phyloP scores from a whole-genome alignment of 2,113 vertebrate genomes.

The Accipiter virgatus region DNA sequence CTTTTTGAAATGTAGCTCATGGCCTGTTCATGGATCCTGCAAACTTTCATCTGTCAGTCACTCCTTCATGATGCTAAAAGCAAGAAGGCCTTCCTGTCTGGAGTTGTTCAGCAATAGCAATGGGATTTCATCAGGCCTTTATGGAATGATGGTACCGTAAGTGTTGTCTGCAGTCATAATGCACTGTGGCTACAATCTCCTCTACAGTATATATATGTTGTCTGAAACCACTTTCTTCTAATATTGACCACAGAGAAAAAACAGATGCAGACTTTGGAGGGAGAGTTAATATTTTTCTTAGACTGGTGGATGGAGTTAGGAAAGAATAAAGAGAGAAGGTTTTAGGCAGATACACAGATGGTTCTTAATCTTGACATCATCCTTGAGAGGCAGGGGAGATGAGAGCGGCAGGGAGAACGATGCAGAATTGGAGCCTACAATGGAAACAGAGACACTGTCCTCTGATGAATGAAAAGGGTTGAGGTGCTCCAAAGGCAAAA shows the following conservation, averaged over 20 bases:
- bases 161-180: not conserved
- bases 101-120: not conserved
- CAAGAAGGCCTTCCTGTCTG: not conserved
- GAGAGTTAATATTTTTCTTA: not conserved
- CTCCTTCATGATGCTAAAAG: not conserved
- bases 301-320: not conserved
- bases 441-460: not conserved
- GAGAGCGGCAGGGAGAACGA: not conserved
- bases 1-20: not conserved
- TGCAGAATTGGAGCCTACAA: not conserved
- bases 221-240: not conserved
- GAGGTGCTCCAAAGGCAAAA: not conserved
- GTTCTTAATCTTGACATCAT: not conserved
- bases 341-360: not conserved
- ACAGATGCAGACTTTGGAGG: not conserved
- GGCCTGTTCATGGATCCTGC: not conserved
- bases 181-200: not conserved
- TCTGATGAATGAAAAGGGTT: not conserved
- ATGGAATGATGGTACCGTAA: not conserved
- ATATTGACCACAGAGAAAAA: not conserved
- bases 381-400: not conserved
- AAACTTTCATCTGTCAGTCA: not conserved
- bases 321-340: not conserved
- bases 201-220: not conserved
- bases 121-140: not conserved